A percentile compares a stretch with the other conserved stretches of the same genome.
Conservation (phyloP, 2,888 invertebrate species). For the Eristalis tenax region DNA sequence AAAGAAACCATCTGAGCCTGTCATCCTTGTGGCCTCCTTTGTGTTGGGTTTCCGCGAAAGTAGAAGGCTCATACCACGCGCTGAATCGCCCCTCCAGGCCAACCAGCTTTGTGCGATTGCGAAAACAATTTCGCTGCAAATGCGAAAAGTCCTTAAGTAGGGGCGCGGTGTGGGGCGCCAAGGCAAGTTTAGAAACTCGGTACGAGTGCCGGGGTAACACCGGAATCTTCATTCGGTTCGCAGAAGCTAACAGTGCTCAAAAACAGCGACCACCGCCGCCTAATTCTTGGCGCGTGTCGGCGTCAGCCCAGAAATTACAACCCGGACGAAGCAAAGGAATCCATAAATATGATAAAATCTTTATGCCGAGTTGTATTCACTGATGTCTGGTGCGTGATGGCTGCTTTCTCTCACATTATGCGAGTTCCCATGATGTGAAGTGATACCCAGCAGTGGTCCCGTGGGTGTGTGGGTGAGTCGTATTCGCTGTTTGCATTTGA, state of each 20-base stretch:
- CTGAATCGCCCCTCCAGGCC: not conserved
- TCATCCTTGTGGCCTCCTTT: not conserved
- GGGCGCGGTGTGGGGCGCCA: not conserved
- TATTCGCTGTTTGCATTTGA: not conserved
- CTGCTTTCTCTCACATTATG: not conserved
- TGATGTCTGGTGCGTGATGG: not conserved
- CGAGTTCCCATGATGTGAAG: not conserved
- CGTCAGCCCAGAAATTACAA: not conserved
- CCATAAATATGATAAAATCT: constrained; percentile 6
- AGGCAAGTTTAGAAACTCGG: not conserved
- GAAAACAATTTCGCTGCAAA: not conserved
- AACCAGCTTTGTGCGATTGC: not conserved
- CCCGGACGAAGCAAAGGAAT: not conserved
- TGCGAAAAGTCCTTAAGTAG: not conserved
- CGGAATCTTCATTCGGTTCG: not conserved
- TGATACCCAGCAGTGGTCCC: not conserved
- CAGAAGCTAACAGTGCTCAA: not conserved
- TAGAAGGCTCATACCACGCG: not conserved
- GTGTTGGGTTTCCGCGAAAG: not conserved
- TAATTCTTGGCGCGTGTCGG: not conserved
- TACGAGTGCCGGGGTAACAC: not conserved
- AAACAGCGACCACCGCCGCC: not conserved
- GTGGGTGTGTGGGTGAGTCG: not conserved
- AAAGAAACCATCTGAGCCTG: not conserved
- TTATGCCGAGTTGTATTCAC: not conserved